Evolutionary conservation across 2,113 vertebrate species (phyloP).

Genomic region (Brachypodius melanocephalos): DNA sequence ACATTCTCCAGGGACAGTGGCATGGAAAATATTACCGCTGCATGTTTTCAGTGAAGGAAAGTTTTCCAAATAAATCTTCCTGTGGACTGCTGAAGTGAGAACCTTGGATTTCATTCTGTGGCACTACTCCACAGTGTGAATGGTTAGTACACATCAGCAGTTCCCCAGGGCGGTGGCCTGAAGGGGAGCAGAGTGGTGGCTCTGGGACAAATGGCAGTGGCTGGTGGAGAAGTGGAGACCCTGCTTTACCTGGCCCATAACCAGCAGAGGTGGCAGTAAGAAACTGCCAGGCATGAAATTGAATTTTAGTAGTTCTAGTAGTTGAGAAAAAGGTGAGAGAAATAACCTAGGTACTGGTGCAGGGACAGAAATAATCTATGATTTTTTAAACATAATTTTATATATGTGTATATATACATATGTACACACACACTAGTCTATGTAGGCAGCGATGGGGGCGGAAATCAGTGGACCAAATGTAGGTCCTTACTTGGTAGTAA

Average conservation of each 20-base stretch:
- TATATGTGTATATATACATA: not conserved
- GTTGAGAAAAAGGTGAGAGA: not conserved
- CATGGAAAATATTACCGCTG: conserved; percentile 25
- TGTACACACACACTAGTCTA: not conserved
- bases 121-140: not conserved
- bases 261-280: not conserved
- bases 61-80: conserved; percentile 31
- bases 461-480: not conserved
- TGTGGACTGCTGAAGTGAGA: not conserved
- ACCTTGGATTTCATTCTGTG: not conserved
- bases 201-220: not conserved
- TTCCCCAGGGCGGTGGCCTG: not conserved
- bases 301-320: not conserved
- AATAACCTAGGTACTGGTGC: not conserved
- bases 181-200: not conserved
- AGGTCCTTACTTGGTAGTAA: not conserved
- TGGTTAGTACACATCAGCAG: not conserved
- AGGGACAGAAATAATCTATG: not conserved
- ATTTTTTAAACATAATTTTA: not conserved
- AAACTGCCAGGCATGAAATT: not conserved
- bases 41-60: not conserved
- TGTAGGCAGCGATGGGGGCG: not conserved
- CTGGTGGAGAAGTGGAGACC: not conserved
- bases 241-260: not conserved
- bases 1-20: not conserved